These are phyloP conservation scores for Pseudococcus longispinus DNA, from an alignment of 2,888 invertebrate species.

Conservation along the genomic window DNA sequence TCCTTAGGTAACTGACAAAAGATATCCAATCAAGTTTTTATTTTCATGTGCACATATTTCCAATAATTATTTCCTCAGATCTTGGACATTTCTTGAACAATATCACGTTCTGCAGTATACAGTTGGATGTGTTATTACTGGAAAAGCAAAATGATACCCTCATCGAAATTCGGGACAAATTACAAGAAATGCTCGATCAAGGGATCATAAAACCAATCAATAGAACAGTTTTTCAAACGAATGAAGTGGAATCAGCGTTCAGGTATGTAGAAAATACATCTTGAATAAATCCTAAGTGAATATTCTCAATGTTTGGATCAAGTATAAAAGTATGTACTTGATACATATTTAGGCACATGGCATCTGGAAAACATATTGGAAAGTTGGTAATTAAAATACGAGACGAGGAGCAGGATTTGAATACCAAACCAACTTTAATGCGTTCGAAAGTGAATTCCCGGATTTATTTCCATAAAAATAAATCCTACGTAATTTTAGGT, in stretches of 20 bases:
- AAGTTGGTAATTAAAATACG: conserved; percentile 71
- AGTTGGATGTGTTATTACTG: conserved; percentile 70
- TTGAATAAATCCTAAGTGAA: no score
- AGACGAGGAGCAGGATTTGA: conserved; percentile 64
- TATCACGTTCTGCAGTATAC: conserved; percentile 77
- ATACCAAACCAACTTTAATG: conserved; percentile 46
- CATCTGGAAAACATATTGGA: conserved; percentile 80
- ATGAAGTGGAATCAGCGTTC: conserved; percentile 77
- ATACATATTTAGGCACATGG: conserved; percentile 64
- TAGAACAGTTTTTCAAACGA: conserved; percentile 70
- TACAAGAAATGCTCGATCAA: conserved; percentile 70
- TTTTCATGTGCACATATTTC: no score
- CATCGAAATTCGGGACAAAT: conserved; percentile 61
- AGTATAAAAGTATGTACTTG: neutral
- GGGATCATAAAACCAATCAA: conserved; percentile 77
- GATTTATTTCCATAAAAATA: conserved; percentile 65
- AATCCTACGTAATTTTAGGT: conserved; percentile 65
- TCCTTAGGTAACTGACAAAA: conserved; percentile 65
- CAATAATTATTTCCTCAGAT: conserved; percentile 60
- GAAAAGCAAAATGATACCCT: neutral
- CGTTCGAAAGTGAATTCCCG: conserved; percentile 64
- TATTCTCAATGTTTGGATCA: no score
- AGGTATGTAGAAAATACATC: conserved; percentile 61
- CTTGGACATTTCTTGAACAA: conserved; percentile 76
- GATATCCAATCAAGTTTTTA: conserved; percentile 58